Evolutionary conservation across 2,113 vertebrate genomes (phyloP).

Genomic region (Sylvietta virens): DNA sequence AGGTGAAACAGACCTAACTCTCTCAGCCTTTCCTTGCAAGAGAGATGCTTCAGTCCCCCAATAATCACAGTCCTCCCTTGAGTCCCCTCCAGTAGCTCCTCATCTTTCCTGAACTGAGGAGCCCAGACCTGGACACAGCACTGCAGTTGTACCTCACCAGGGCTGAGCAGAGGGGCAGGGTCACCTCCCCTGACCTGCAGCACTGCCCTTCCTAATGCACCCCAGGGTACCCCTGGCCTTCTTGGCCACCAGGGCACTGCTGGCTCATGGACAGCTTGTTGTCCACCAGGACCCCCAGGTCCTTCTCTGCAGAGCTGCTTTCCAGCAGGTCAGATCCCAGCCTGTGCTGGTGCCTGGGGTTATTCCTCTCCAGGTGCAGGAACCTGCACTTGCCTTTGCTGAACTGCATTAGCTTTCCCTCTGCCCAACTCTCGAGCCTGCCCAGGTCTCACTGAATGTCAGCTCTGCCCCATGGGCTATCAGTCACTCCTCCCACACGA

Average conservation of each 20-base stretch:
- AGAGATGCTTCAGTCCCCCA: background rate
- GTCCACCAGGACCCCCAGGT: background rate
- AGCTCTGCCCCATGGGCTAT: background rate
- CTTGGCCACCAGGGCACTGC: background rate
- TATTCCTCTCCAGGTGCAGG: fast-evolving
- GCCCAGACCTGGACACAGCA: background rate
- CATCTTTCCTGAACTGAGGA: fast-evolving
- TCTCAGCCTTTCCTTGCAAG: background rate
- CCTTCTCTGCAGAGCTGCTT: background rate
- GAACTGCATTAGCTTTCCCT: background rate
- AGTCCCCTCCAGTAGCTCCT: background rate
- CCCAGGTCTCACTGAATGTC: background rate
- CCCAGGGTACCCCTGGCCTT: background rate
- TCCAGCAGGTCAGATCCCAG: background rate
- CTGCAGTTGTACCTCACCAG: background rate
- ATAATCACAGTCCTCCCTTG: fast-evolving
- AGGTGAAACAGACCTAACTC: background rate
- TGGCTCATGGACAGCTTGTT: background rate
- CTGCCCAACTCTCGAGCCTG: background rate
- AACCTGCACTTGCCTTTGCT: background rate
- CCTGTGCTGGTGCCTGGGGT: background rate
- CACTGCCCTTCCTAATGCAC: background rate
- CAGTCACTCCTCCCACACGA: background rate
- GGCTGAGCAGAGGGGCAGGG: background rate
- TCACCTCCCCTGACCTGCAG: background rate